Conservation (phyloP, 2,888 invertebrate genomes). For the Lycocerus yunnanus region DNA sequence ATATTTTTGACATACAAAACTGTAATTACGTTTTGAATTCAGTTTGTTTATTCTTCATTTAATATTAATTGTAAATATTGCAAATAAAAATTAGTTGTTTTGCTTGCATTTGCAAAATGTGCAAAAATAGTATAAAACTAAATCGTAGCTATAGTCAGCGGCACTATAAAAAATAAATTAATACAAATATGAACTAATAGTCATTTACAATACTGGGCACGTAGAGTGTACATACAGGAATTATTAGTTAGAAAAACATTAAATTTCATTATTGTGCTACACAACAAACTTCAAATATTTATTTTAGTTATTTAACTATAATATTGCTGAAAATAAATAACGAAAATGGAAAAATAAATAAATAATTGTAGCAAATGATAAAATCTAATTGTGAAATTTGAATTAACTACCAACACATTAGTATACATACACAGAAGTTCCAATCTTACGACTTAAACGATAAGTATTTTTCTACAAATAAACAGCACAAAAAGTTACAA, state of each 20-base stretch:
- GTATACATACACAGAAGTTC: not conserved
- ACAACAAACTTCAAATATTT: not conserved
- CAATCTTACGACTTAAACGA: not conserved
- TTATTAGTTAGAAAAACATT: not conserved
- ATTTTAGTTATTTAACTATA: not conserved
- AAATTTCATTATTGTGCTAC: not conserved
- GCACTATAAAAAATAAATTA: not conserved
- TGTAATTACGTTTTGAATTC: not conserved
- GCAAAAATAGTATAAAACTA: not conserved
- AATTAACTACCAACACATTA: not conserved
- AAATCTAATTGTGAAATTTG: not conserved
- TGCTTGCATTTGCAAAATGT: not conserved
- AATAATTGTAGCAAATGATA: not conserved
- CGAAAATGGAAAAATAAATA: no score
- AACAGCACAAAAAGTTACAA: not conserved
- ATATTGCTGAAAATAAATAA: not conserved
- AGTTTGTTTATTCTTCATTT: not conserved
- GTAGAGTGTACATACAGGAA: not conserved
- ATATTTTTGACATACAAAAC: not conserved
- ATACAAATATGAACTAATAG: not conserved
- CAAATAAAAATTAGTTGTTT: not conserved
- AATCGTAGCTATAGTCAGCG: not conserved
- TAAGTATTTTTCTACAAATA: not conserved
- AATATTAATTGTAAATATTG: not conserved
- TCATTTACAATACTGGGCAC: not conserved